Base-by-base conservation (phyloP, 2,888 invertebrate species). In the Pediacus dermestoides region DNA sequence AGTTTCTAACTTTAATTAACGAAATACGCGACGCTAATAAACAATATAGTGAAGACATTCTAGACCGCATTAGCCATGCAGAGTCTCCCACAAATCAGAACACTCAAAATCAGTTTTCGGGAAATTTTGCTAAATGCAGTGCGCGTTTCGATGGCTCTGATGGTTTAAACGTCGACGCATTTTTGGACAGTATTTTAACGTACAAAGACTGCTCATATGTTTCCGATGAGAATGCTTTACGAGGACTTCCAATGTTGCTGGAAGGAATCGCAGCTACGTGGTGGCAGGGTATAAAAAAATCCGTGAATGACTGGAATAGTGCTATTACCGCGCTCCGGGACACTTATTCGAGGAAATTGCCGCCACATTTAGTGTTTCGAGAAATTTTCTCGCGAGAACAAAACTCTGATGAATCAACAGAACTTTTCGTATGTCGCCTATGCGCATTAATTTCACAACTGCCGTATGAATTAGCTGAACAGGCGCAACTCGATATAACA, bases 161-260 rank as follows among this genome's bases (percentile, higher is more conserved):
- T 14, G 21, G 22, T 23, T 33, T 22, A n/a, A 9, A 33, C 22
- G 22, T 33, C 7, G 33, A 33, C 21, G 33, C 33, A 33, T 33
- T 33, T 23, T 23, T 33, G 11, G 33, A 33, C n/a, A 33, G 33
- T 23, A 12, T 33, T 10, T 2, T 12, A 13, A 33, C 4, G 11
- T 22, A 33, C 21, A 10, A 33, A 33, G 33, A 33, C n/a, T 22
- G 21, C 22, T 33, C 22, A 22, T 21, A 33, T 33, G 33, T 33
- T 1, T 33, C 23, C 22, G 33, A 33, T 23, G 21, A 33, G n/a
- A 33, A 22, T 23, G 22, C 33, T 14, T 23, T 33, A 14, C 22
- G 22, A 2, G 33, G 22, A 21, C 22, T 33, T 10, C 22, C 33
- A n/a, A 33, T 33, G 22, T 18, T 33, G 16, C 33, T 33, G 6